phyloP scores from a whole-genome alignment of 2,888 invertebrate species.

The Drosophila longiperda region DNA sequence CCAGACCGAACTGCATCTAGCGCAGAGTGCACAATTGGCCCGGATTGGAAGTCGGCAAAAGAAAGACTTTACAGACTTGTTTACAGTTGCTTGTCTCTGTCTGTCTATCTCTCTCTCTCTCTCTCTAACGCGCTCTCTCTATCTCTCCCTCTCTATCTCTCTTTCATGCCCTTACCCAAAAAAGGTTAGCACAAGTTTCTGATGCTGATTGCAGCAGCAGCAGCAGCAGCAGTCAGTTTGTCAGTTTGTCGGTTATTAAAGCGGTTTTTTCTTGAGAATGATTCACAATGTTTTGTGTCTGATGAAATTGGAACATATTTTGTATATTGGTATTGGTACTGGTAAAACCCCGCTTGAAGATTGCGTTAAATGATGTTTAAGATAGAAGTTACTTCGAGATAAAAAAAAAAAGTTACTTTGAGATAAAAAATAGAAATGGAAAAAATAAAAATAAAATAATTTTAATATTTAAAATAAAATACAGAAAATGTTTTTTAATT shows the following conservation, averaged over 20 bases:
- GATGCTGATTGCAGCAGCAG: constrained; percentile 24
- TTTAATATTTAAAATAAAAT: not conserved
- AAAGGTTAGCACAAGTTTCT: constrained; percentile 41
- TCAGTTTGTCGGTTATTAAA: not conserved
- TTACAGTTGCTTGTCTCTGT: constrained; percentile 29
- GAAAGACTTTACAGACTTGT: constrained; percentile 17
- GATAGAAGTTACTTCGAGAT: not conserved
- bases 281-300: not conserved
- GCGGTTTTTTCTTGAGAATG: not conserved
- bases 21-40: constrained; percentile 63
- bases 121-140: not conserved
- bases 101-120: not conserved
- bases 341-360: not conserved
- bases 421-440: not conserved
- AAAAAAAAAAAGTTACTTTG: not conserved
- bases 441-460: not conserved
- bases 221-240: not conserved
- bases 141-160: not conserved
- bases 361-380: not conserved
- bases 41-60: constrained; percentile 52
- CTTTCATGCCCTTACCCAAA: constrained; percentile 64
- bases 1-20: constrained; percentile 48
- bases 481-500: not conserved
- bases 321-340: not conserved
- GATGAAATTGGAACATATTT: not conserved